Evolutionary conservation across 2,888 invertebrate genomes (phyloP).

Genomic region (Mechanitis mazaeus): DNA sequence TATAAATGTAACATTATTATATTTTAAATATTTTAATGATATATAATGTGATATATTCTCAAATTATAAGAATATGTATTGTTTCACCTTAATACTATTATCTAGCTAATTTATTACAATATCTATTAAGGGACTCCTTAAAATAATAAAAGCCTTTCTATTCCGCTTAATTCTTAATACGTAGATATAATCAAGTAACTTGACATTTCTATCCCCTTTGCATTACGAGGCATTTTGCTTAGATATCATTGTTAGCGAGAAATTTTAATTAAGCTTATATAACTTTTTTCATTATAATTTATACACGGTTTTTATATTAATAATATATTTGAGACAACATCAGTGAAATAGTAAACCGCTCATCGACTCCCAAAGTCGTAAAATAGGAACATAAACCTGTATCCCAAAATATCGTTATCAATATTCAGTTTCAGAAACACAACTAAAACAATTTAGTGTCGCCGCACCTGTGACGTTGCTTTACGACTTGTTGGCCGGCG

Average conservation of each 20-base stretch:
- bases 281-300: background rate
- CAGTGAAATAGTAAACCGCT: background rate
- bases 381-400: slow-evolving; percentile 13
- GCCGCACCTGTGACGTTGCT: slow-evolving; percentile 29
- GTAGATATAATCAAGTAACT: slow-evolving; percentile 33
- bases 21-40: no score
- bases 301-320: background rate
- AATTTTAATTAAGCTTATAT: slow-evolving; percentile 69
- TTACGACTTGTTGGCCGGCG: slow-evolving; percentile 24
- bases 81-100: no score
- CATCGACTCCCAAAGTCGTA: slow-evolving; percentile 5
- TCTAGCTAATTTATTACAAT: no score
- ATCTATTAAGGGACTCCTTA: no score
- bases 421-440: slow-evolving; percentile 22
- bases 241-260: slow-evolving; percentile 61
- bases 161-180: slow-evolving; percentile 20
- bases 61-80: background rate
- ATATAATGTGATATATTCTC: background rate
- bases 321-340: background rate
- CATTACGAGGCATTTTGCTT: slow-evolving; percentile 54
- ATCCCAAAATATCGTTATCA: slow-evolving; percentile 14
- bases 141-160: no score
- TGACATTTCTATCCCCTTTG: slow-evolving; percentile 52
- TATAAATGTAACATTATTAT: no score
- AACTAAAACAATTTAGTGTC: slow-evolving; percentile 29